A percentile compares a stretch with the other conserved stretches of the same genome.
Evolutionary conservation across 2,113 vertebrate genomes (phyloP).

Genomic region (Nothocercus julius): DNA sequence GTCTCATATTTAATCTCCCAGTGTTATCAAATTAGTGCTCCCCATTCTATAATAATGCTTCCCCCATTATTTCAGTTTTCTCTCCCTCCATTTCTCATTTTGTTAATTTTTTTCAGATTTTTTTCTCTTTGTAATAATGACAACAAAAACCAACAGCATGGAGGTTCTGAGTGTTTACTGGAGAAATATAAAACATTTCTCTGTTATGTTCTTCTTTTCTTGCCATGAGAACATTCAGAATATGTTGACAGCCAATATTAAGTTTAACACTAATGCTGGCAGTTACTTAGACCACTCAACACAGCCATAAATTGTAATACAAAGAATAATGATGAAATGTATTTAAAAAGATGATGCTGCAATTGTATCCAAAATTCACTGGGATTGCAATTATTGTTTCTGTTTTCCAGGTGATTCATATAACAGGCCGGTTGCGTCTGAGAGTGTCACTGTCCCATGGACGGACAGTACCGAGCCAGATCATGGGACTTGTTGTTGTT

Average conservation of each 20-base stretch:
- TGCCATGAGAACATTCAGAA: slow-evolving; percentile 34
- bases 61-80: not conserved
- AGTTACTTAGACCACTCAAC: not conserved
- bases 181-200: slow-evolving; percentile 43
- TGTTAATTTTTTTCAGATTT: not conserved
- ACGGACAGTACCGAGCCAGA: slow-evolving; percentile 92
- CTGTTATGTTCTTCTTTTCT: slow-evolving; percentile 45
- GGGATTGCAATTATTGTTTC: slow-evolving; percentile 56
- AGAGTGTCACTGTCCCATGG: slow-evolving; percentile 92
- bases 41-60: not conserved
- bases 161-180: slow-evolving; percentile 22
- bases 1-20: not conserved
- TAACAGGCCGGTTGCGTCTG: slow-evolving; percentile 94
- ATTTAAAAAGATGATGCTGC: slow-evolving; percentile 40
- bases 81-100: not conserved
- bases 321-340: slow-evolving; percentile 12
- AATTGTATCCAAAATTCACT: slow-evolving; percentile 50
- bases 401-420: slow-evolving; percentile 92
- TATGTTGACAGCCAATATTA: slow-evolving; percentile 40
- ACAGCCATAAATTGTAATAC: not conserved
- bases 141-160: not conserved
- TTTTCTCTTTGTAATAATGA: not conserved
- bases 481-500: slow-evolving; percentile 97
- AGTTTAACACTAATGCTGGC: slow-evolving; percentile 26
- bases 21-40: not conserved